A percentile compares a stretch with the other conserved stretches of the same genome.
Conservation (phyloP, 1,140 invertebrate genomes). For the Pentalonia nigronervosa region DNA sequence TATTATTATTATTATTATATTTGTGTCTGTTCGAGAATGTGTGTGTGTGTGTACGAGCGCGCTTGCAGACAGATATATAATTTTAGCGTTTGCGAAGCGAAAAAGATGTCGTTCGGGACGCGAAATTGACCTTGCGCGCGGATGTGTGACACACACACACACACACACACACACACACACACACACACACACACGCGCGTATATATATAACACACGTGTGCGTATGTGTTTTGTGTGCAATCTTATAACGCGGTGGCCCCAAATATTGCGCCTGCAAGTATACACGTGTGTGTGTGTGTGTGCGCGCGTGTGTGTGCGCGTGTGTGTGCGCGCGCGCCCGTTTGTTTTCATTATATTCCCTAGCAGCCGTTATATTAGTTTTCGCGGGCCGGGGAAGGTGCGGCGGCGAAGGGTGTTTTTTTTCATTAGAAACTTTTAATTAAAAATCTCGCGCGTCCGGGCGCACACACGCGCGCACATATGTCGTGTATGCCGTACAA, state of each 20-base stretch:
- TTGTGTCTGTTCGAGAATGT: too few relatives aligned
- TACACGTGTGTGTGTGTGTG: not conserved
- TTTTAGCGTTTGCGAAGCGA: conserved; percentile 21
- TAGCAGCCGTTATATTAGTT: conserved; percentile 57
- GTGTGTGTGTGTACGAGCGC: not conserved
- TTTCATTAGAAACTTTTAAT: conserved; percentile 59
- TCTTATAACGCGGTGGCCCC: not conserved
- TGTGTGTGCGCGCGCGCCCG: not conserved
- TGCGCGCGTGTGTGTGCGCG: not conserved
- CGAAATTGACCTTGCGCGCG: not conserved
- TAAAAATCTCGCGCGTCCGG: conserved; percentile 53
- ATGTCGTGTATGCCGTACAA: not conserved
- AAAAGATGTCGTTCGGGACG: not conserved
- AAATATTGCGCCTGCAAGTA: conserved; percentile 9
- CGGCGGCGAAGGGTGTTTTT: conserved; percentile 40
- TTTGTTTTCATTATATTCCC: conserved; percentile 58
- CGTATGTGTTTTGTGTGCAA: not conserved
- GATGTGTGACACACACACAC: not conserved
- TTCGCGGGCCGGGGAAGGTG: conserved; percentile 10
- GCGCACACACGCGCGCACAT: not conserved
- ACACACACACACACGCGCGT: too few relatives aligned
- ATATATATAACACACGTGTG: too few relatives aligned
- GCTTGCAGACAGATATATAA: not conserved
- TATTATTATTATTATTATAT: too few relatives aligned
- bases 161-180: too few relatives aligned